These are phyloP conservation scores for Conops quadrifasciatus DNA, from an alignment of 2,888 invertebrate species.

Conservation along the genomic window DNA sequence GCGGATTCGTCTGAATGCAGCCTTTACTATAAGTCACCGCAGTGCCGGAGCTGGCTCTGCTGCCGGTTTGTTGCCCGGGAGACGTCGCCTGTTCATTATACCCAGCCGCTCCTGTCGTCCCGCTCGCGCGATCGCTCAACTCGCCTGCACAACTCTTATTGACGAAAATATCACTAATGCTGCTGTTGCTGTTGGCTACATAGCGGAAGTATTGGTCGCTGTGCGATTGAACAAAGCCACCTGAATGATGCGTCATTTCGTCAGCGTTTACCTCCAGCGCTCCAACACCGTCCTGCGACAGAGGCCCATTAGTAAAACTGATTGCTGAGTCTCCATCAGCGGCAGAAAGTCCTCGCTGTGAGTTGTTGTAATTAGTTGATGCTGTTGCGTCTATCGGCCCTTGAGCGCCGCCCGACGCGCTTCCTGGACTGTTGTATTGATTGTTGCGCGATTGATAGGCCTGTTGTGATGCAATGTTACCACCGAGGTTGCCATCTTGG, in stretches of 20 bases:
- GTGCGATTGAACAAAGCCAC: constrained; percentile 59
- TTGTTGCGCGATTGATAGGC: constrained; percentile 46
- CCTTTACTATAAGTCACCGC: constrained; percentile 55
- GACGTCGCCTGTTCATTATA: constrained; percentile 27
- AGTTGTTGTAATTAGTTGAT: constrained; percentile 8
- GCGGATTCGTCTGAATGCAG: constrained; percentile 56
- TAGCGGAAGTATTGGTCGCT: constrained; percentile 64
- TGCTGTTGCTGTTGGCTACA: constrained; percentile 61
- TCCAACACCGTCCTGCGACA: constrained; percentile 32
- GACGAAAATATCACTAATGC: constrained; percentile 64
- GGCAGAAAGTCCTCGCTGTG: constrained; percentile 3
- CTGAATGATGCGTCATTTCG: neutral
- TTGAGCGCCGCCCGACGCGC: constrained; percentile 42
- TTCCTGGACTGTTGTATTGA: constrained; percentile 45
- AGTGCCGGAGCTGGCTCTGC: constrained; percentile 44
- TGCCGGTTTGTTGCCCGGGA: constrained; percentile 28
- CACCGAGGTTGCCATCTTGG: constrained; percentile 41
- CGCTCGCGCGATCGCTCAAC: constrained; percentile 42
- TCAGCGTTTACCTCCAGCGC: constrained; percentile 9
- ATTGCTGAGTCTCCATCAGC: neutral
- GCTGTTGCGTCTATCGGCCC: neutral
- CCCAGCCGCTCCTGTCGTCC: constrained; percentile 28
- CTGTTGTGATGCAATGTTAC: constrained; percentile 44
- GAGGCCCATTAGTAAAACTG: neutral
- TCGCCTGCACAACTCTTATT: constrained; percentile 52